Evolutionary conservation across 2,888 invertebrate genomes (phyloP).

Genomic region (Rotaria socialis): DNA sequence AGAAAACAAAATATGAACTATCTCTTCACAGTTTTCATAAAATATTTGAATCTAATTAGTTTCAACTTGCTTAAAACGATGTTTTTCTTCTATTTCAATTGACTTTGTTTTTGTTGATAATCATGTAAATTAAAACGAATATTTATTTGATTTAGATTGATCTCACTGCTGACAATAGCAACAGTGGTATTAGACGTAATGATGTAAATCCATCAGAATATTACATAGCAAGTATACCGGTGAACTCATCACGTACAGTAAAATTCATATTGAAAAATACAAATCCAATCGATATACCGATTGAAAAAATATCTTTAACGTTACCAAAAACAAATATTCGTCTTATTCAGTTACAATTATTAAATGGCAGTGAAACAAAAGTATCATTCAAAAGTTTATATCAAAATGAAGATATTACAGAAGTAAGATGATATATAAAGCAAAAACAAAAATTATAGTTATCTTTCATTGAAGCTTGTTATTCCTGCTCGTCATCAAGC

Average conservation of each 20-base stretch:
- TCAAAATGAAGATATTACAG: background rate
- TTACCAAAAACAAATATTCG: slow-evolving; percentile 5
- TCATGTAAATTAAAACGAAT: no score
- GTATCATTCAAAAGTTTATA: background rate
- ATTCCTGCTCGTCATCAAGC: slow-evolving; percentile 31
- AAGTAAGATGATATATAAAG: background rate
- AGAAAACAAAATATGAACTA: no score
- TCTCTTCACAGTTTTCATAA: no score
- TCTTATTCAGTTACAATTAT: background rate
- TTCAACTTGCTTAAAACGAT: no score
- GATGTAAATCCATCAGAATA: background rate
- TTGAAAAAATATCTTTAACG: background rate
- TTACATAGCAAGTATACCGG: background rate
- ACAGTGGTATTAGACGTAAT: background rate
- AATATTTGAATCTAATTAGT: no score
- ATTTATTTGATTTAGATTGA: background rate
- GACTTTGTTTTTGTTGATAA: no score
- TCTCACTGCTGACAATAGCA: background rate
- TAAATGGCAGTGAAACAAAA: background rate
- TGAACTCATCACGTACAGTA: background rate
- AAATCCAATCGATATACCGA: background rate
- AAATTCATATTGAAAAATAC: background rate
- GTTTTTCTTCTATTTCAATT: no score
- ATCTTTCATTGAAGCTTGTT: background rate
- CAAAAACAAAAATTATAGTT: no score